Evolutionary conservation across 2,797 vertebrate genomes (phyloP).

Genomic region (Myripristis murdjan): DNA sequence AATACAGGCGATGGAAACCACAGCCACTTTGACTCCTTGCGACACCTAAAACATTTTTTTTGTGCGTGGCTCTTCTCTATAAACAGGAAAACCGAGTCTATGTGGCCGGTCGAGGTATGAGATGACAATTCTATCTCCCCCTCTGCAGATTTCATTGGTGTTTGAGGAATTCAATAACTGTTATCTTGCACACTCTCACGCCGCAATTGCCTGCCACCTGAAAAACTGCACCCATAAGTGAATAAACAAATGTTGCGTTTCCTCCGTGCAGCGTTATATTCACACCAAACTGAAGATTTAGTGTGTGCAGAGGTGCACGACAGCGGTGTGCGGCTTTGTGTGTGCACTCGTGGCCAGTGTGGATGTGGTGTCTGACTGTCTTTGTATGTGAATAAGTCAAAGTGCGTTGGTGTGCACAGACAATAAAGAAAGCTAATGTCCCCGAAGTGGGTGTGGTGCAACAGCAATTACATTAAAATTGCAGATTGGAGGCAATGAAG

Average conservation of each 20-base stretch:
- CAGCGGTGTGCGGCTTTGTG: not conserved
- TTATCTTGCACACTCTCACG: not conserved
- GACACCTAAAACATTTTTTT: too few relatives aligned
- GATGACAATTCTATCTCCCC: not conserved
- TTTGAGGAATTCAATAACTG: not conserved
- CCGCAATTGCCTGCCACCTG: not conserved
- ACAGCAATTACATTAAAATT: constrained; percentile 63
- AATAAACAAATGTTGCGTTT: not conserved
- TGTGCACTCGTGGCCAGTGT: not conserved
- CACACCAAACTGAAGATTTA: not conserved
- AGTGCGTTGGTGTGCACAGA: constrained; percentile 13
- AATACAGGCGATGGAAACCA: not conserved
- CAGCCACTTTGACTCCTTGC: too few relatives aligned
- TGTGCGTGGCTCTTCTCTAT: not conserved
- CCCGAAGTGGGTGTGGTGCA: constrained; percentile 42
- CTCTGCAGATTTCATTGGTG: not conserved
- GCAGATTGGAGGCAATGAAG: constrained; percentile 71
- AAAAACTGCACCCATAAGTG: not conserved
- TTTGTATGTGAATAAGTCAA: constrained; percentile 40
- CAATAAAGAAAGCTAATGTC: constrained; percentile 36
- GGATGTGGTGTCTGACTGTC: constrained; percentile 12
- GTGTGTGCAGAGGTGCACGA: not conserved
- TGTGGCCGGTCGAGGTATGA: not conserved
- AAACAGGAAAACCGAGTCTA: not conserved
- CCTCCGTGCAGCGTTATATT: too few relatives aligned